Evolutionary conservation across 2,113 vertebrate genomes (phyloP), one percentile per base, ranked within the genome.

Genomic region (Ophiodon elongatus): DNA sequence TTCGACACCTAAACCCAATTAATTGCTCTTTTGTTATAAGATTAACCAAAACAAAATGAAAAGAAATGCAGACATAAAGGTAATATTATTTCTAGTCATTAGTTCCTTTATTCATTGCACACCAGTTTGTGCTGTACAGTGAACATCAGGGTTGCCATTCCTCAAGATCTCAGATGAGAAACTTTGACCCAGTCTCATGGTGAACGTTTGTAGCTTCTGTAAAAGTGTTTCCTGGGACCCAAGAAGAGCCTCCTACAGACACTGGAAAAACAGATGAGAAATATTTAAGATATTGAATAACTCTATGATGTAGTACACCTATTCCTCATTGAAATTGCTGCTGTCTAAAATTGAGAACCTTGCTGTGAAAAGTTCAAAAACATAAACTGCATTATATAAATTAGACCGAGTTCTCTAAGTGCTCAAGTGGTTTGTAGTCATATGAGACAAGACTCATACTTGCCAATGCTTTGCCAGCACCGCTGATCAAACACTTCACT

Each of bases 41-140:
- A n/a, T 43, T 41, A 67, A 50, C 47, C 9, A 59, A 60, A 75
- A 76, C 23, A 77, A 68, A 76, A 45, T 43, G 29, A 87, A 86
- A 31, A 90, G 56, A 84, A 29, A 63, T 56, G 15, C 81, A 90
- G 84, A 81, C 77, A 81, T 82, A 47, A 70, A 64, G 7, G 17
- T 73, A 59, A 78, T 47, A 8, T 41, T 33, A 52, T 57, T 86
- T 87, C 69, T 85, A 52, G 67, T 73, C 25, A 75, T 78, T 35
- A 47, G 8, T 69, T 86, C 8, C n/a, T 94, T 94, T 93, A 90
- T 92, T 92, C 6, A 76, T 47, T 17, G 72, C 57, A 87, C 82
- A 79, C n/a, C 64, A 79, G 33, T 79, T 73, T 86, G 69, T 77
- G 75, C 78, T 79, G 66, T 83, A 82, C 80, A 84, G 39, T 75